A percentile compares a stretch with the other conserved stretches of the same genome.
Evolutionary conservation across 2,888 invertebrate genomes (phyloP).

Genomic region (Galerucella pusilla): DNA sequence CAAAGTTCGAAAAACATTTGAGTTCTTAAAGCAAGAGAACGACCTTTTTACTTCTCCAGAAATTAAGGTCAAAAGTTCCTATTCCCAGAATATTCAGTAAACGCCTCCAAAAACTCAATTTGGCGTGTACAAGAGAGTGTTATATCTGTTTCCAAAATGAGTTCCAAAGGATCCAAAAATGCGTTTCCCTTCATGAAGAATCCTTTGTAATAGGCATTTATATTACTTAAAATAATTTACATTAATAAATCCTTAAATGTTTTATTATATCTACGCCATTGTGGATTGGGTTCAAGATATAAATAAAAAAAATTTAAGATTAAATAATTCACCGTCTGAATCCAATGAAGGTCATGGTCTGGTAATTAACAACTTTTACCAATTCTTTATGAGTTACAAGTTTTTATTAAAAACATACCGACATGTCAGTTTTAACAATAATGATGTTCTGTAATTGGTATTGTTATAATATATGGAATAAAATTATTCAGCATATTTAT

Average conservation of each 20-base stretch:
- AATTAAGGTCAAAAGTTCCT: too few species aligned
- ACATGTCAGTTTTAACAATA: neutral
- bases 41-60: too few species aligned
- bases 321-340: neutral
- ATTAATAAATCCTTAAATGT: neutral
- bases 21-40: too few species aligned
- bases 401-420: neutral
- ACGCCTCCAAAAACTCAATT: too few species aligned
- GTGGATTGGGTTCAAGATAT: neutral
- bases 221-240: neutral
- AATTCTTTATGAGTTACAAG: neutral
- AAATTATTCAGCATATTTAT: too few species aligned
- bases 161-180: too few species aligned
- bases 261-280: neutral
- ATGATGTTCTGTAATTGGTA: neutral
- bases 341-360: constrained; percentile 1
- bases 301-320: neutral
- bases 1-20: too few species aligned
- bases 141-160: too few species aligned
- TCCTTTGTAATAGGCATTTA: too few species aligned
- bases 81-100: too few species aligned
- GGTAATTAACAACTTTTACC: neutral
- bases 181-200: too few species aligned
- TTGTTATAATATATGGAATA: neutral
- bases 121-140: too few species aligned